A percentile compares a stretch with the other conserved stretches of the same genome.
Evolutionary conservation across 2,888 invertebrate species (phyloP).

Genomic region (Candidula unifasciata): DNA sequence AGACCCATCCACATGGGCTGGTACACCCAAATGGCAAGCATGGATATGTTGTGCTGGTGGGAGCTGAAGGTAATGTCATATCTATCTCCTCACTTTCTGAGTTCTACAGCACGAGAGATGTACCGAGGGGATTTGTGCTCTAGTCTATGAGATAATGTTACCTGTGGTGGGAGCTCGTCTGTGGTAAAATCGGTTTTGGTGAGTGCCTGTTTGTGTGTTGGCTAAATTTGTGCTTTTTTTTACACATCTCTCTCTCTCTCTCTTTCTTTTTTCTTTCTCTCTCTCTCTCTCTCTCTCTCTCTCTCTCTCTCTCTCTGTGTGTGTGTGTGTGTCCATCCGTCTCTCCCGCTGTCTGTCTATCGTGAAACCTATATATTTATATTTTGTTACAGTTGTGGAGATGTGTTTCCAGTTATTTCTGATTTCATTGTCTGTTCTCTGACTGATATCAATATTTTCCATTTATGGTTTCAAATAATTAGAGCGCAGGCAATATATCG

Average conservation of each 20-base stretch:
- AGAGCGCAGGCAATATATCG: no score
- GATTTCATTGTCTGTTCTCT: no score
- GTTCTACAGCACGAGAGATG: not conserved
- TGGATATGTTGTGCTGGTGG: not conserved
- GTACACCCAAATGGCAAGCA: not conserved
- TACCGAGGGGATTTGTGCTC: not conserved
- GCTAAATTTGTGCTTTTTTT: not conserved
- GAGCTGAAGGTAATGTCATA: not conserved
- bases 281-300: not conserved
- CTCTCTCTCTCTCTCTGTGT: not conserved
- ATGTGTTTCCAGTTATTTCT: no score
- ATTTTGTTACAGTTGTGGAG: not conserved
- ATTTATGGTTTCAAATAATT: no score
- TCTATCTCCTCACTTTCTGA: conserved; percentile 9
- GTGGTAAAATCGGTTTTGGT: no score
- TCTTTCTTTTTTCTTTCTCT: not conserved
- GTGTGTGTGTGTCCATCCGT: conserved; percentile 16
- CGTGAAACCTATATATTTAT: not conserved
- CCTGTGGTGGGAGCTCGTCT: no score
- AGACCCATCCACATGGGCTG: not conserved
- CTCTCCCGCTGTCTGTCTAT: conserved; percentile 24
- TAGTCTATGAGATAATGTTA: no score
- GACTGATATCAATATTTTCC: no score
- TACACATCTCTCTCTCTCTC: not conserved
- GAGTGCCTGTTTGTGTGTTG: no score